Evolutionary conservation across 1,140 invertebrate species (phyloP), one percentile per base, ranked within the genome.

Genomic region (Drosophila melanica): DNA sequence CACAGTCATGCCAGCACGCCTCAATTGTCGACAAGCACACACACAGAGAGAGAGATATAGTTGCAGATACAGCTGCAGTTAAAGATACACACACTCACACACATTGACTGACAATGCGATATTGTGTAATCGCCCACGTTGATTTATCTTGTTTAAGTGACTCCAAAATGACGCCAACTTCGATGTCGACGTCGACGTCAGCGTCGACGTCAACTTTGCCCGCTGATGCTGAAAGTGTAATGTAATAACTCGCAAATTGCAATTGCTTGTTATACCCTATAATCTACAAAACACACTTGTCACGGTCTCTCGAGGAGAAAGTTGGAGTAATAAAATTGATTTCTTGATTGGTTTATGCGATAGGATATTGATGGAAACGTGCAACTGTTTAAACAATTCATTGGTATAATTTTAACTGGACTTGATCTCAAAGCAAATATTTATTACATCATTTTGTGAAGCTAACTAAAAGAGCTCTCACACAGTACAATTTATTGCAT

Each of bases 91-190:
- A 30, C 14, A 53, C 16, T 41, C 11, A 53, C n/a, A 30, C 23
- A 58, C 27, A 57, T 6, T 39, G 53, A 55, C 65, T 72, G 64
- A 73, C 75, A 75, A 75, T 77, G 48, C 67, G 54, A 80, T 75
- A 90, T 90, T 90, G 87, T 90, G 87, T 84, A 90, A 90, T 90
- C 87, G 87, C 87, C 87, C 82, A 90, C 87, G 81, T 90, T 90
- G 82, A 87, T 87, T 87, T 87, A 87, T 87, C 84, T 87, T 73
- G 79, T 87, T 87, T 87, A 87, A 87, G 84, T 82, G 84, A 87
- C 84, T 87, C 76, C 79, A 86, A 82, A 85, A 48, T 74, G 67
- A 75, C 62, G 42, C 54, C 59, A 51, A 18, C 53, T 20, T 30
- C 60, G 68, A 62, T 57, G 60, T 9, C 70, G 75, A 16, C 69